Evolutionary conservation across 2,888 invertebrate species (phyloP).

Genomic region (Limnephilus rhombicus): DNA sequence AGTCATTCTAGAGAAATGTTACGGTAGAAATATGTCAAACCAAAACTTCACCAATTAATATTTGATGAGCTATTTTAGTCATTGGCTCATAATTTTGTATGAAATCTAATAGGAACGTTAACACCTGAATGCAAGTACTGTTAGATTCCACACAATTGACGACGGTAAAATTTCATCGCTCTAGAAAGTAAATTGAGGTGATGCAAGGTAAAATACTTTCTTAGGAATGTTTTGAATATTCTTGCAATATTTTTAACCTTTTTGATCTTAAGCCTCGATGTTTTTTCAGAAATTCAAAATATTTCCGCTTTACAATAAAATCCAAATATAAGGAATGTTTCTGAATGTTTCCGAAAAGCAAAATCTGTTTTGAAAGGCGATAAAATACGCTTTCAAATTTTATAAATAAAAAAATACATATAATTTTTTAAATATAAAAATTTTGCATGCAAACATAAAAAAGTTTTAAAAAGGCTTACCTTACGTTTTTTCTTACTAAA

Average conservation of each 20-base stretch:
- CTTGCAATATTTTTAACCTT: background rate
- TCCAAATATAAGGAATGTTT: too few relatives aligned
- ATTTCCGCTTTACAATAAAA: too few relatives aligned
- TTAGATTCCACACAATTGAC: background rate
- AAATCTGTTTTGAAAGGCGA: too few relatives aligned
- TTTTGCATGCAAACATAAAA: too few relatives aligned
- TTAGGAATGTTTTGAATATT: background rate
- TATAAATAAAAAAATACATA: too few relatives aligned
- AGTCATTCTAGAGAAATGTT: background rate
- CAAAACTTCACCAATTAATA: background rate
- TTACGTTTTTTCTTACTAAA: too few relatives aligned
- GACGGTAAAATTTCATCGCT: background rate
- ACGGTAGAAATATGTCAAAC: background rate
- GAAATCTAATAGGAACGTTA: background rate
- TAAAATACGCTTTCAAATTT: too few relatives aligned
- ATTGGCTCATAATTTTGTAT: background rate
- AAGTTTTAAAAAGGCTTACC: too few relatives aligned
- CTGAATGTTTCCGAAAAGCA: too few relatives aligned
- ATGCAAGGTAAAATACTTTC: background rate
- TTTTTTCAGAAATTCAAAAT: too few relatives aligned
- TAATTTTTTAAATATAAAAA: too few relatives aligned
- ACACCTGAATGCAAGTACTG: background rate
- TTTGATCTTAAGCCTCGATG: too few relatives aligned
- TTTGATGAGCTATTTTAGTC: background rate
- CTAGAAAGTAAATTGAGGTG: background rate